Base-by-base conservation (phyloP, 2,888 invertebrate genomes). In the Syrphus vitripennis region DNA sequence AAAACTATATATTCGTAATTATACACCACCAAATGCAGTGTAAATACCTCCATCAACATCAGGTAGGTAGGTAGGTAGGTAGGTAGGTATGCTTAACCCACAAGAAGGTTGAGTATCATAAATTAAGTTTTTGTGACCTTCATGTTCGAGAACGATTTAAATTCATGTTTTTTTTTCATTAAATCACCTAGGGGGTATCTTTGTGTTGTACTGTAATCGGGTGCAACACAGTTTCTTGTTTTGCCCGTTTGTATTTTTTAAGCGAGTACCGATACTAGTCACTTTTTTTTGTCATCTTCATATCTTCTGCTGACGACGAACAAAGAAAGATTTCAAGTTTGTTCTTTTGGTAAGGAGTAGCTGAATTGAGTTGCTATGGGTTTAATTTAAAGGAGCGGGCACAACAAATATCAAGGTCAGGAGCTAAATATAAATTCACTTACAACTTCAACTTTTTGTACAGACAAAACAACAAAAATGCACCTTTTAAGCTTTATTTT, bases 1-100 rank as follows among this genome's bases (percentile, higher is more conserved):
- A 71, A 79, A 70, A 57, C 40, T 48, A 69, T 79, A 34, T n/a
- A 75, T 50, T 70, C 34, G 79, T 83, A 83, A 78, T 63, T 83
- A 74, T 48, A 67, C 42, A 63, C 69, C n/a, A n/a, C 40, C 31
- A 12, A 67, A 48, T 91, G 91, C 69, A 91, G 91, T 80, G 90
- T 91, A 21, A 50, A 67, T 31, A 34, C 24, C 14, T 34, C 50
- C 45, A 14, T 37, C 16, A n/a, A 37, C 59, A 37, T 34, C 67
- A 67, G 67, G 48, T 67, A 48, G 42, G 12, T 40, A 40, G n/a
- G 6, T 29, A 29, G 29, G 29, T 42, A 45, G 6, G 7, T 9
- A 31, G n/a, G 10, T 4, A n/a, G 5, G 3, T 24, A 57, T 45
- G 45, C 45, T 76, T 82, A 71, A 67, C 82, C 71, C 71, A 83